phyloP scores from a whole-genome alignment of 2,888 invertebrate genomes.

The Cephus spinipes region DNA sequence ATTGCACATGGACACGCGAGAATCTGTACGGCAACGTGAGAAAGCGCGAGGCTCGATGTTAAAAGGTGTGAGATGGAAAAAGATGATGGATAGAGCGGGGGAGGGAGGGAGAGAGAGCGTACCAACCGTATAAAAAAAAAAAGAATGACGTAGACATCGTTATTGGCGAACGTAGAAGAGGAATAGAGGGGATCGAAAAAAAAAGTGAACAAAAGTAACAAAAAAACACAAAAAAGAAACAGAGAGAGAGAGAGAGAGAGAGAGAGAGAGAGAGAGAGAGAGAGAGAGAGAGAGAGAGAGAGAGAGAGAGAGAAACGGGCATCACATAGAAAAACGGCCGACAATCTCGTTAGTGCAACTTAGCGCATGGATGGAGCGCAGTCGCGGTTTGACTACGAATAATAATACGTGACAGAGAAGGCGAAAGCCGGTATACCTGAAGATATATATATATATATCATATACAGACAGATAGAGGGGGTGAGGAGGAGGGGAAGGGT shows the following conservation, averaged over 20 bases:
- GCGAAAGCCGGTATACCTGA: neutral
- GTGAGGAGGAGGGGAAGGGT: constrained; percentile 48
- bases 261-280: neutral
- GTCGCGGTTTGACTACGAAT: constrained; percentile 6
- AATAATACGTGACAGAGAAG: neutral
- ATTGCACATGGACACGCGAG: too few species aligned
- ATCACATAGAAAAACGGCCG: neutral
- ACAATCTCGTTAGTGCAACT: constrained; percentile 24
- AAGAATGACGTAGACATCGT: too few species aligned
- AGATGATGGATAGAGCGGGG: too few species aligned
- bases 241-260: neutral
- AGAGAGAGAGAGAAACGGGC: neutral
- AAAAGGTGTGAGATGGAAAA: too few species aligned
- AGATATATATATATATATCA: neutral
- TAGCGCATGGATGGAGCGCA: constrained; percentile 13
- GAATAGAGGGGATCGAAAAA: neutral
- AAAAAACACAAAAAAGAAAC: too few species aligned
- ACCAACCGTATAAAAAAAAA: too few species aligned
- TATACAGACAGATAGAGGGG: neutral
- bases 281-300: neutral
- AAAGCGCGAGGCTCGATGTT: too few species aligned
- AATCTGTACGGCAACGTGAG: too few species aligned
- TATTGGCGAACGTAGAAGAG: neutral
- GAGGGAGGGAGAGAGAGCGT: too few species aligned
- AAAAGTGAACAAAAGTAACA: neutral